A percentile compares a stretch with the other conserved stretches of the same genome.
Conservation (phyloP, 2,113 vertebrate species). For the Malaclemys terrapin region DNA sequence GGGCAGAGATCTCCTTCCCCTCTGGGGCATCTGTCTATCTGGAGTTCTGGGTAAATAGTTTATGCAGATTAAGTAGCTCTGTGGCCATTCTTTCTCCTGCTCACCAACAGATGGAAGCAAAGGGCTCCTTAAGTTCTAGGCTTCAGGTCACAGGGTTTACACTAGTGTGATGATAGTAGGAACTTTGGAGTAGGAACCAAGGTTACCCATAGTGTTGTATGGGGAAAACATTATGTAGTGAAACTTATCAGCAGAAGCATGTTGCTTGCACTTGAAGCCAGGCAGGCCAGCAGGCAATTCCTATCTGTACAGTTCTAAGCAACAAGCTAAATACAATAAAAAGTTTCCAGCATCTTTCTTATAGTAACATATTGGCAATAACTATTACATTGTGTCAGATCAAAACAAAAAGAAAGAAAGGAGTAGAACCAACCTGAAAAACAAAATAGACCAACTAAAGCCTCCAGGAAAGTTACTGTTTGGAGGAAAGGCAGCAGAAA, state of each 20-base stretch:
- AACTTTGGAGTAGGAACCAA: background rate
- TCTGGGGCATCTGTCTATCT: background rate
- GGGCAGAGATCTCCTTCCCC: background rate
- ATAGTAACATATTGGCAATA: background rate
- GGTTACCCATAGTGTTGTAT: background rate
- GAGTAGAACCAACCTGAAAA: background rate
- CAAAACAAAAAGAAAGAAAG: background rate
- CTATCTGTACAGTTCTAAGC: background rate
- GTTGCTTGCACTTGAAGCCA: background rate
- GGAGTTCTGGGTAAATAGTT: background rate
- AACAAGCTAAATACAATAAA: background rate
- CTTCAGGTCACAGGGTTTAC: background rate
- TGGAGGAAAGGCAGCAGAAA: background rate
- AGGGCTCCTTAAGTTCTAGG: background rate
- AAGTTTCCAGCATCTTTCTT: background rate
- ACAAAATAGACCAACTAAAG: background rate
- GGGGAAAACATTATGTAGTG: background rate
- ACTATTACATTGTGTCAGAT: background rate
- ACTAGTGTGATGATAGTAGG: background rate
- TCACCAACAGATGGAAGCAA: background rate
- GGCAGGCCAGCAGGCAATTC: background rate
- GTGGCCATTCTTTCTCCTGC: background rate
- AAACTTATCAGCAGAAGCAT: background rate
- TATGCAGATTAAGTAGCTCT: background rate
- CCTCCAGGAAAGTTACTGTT: background rate